phyloP scores from a whole-genome alignment of 2,113 vertebrate genomes.

The Pan paniscus region DNA sequence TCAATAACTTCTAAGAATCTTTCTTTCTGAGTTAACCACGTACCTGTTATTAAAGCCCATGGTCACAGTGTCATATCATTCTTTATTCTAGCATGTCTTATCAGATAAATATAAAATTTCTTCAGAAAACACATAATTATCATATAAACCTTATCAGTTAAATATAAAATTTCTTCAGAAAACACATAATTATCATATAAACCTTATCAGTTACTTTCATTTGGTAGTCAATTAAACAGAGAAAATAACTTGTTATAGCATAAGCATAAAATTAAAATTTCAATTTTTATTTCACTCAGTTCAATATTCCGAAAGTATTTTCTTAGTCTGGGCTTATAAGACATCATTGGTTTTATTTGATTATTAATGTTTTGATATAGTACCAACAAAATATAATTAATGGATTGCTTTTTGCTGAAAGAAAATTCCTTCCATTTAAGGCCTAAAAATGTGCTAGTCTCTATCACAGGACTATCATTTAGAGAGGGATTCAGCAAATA shows the following conservation, averaged over 20 bases:
- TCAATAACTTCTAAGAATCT: not conserved
- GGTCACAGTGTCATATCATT: not conserved
- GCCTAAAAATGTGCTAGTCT: not conserved
- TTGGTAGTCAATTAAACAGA: not conserved
- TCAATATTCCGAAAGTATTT: not conserved
- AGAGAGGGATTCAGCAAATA: not conserved
- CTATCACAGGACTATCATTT: not conserved
- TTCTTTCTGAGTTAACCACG: not conserved
- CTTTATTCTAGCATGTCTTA: not conserved
- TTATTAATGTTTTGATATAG: not conserved
- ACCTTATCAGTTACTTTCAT: not conserved
- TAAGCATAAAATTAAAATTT: not conserved
- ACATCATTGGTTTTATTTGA: not conserved
- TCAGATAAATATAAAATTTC: not conserved
- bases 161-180: not conserved
- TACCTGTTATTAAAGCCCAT: not conserved
- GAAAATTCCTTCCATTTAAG: not conserved
- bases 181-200: not conserved
- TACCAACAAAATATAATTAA: not conserved
- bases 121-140: not conserved
- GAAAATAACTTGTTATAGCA: not conserved
- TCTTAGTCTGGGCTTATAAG: not conserved
- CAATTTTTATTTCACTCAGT: not conserved
- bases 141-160: not conserved
- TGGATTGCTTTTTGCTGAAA: not conserved